Base-by-base conservation (phyloP, 2,888 invertebrate genomes). In the Drosophila infuscata region DNA sequence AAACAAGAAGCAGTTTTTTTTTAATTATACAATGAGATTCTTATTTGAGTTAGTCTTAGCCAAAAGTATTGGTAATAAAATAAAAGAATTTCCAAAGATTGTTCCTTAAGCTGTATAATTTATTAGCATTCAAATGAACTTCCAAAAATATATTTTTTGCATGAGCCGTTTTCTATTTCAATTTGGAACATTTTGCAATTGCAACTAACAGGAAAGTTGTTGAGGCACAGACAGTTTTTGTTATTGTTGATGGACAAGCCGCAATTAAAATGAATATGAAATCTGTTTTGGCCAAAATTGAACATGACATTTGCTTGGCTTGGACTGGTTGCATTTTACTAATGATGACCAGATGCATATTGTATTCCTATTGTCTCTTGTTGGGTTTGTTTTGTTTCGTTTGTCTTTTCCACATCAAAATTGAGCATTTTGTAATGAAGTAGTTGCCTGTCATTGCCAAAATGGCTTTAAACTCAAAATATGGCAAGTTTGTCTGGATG, bases 211-310 rank as follows among this genome's bases (percentile, higher is more conserved):
- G 11, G 43, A 17, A 56, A 33, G 38, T 43, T 52, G 56, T 46
- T 51, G 48, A 33, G 46, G 41, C 41, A 48, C 35, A 48, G 56
- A 6, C 38, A 49, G 41, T 11, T 33, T 33, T 35, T 56, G 12
- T 25, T 66, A n/a, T 48, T 66, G 61, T 30, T 77, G 76, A 79
- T 60, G 88, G 76, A 88, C 85, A 76, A 70, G 63, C 48, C 43
- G 49, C 79, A 83, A 81, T 85, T 74, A 76, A 72, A 67, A 81
- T 69, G 52, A 74, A 68, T 68, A 70, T 77, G 77, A 81, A 74
- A 71, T 75, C 86, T 78, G 74, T 78, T 76, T 61, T 25, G 25
- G 51, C 54, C 51, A 52, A 70, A 82, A 85, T 85, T 82, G 80
- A 70, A 80, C 83, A 85, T 74, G 88, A 82, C 88, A 82, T 74